Evolutionary conservation across 1,140 invertebrate species (phyloP), one percentile per base, ranked within the genome.

Genomic region (Pogonus chalceus): DNA sequence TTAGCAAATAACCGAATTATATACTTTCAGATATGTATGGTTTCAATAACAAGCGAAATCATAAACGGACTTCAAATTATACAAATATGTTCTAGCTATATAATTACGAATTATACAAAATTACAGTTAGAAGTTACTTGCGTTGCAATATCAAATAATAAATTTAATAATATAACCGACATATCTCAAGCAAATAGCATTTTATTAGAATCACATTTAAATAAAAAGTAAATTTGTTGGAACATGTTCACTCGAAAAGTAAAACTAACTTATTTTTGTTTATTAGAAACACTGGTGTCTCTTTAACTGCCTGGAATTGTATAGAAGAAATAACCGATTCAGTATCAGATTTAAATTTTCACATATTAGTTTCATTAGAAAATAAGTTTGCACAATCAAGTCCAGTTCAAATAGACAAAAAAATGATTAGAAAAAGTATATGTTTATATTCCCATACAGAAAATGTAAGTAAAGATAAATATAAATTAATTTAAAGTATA

Each of bases 41-140:
- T 77, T 35, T 76, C 69, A 35, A 72, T 80, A 22, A 68, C 62
- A 49, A 79, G 78, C 7, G 68, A 56, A 35, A 71, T 77, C 61
- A 64, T 72, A 50, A 75, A 79, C 50, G 72, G 78, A 51, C 79
- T 78, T 58, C 62, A 76, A 46, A 56, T 79, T 3, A 60, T 81
- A 9, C 72, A 72, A 56, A 60, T 80, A n/a, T 68, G 63, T 26
- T 79, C 77, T 23, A 75, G 73, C 26, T 76, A 78, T 58, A 69
- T 79, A n/a, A 65, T 80, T 18, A 72, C 72, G 20, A 81, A 80
- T 63, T 65, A 78, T 55, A 76, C 74, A 10, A 49, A 62, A 20
- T 65, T 68, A 20, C 71, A 76, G 60, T 21, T 81, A n/a, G 65
- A 67, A 24, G 64, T 78, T 2, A 67, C 74, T 12, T 70, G 76